These are phyloP conservation scores for Myopa tessellatipennis DNA, from an alignment of 2,888 invertebrate genomes.

Conservation along the genomic window DNA sequence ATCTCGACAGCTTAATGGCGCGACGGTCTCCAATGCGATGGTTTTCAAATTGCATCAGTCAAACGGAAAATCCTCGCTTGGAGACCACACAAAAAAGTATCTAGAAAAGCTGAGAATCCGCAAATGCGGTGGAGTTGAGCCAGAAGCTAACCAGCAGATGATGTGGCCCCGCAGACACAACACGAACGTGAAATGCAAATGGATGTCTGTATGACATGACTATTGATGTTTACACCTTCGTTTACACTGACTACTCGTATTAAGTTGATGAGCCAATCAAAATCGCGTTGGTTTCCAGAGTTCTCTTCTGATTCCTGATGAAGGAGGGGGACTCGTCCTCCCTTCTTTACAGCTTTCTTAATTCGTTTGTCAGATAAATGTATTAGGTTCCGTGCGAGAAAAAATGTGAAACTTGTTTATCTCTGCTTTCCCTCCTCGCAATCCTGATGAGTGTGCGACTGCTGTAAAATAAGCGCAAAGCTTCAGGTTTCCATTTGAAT, in stretches of 20 bases:
- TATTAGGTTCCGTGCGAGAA: not conserved
- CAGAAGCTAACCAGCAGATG: not conserved
- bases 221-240: too few species aligned
- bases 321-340: not conserved
- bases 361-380: not conserved
- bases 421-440: not conserved
- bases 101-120: not conserved
- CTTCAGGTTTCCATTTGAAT: constrained; percentile 20
- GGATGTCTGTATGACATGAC: too few species aligned
- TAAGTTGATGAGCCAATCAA: too few species aligned
- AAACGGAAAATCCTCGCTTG: constrained; percentile 29
- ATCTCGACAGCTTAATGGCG: constrained; percentile 32
- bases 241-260: too few species aligned
- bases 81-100: not conserved
- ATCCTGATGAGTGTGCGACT: not conserved
- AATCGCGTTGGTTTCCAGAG: too few species aligned
- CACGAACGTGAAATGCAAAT: too few species aligned
- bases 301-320: too few species aligned
- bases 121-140: not conserved
- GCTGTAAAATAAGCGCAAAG: not conserved
- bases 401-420: not conserved
- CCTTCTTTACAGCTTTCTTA: not conserved
- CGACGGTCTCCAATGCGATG: not conserved
- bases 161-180: not conserved
- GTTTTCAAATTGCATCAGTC: constrained; percentile 23